These are phyloP conservation scores for Ceratina calcarata DNA, from an alignment of 1,140 invertebrate species.

Conservation along the genomic window DNA sequence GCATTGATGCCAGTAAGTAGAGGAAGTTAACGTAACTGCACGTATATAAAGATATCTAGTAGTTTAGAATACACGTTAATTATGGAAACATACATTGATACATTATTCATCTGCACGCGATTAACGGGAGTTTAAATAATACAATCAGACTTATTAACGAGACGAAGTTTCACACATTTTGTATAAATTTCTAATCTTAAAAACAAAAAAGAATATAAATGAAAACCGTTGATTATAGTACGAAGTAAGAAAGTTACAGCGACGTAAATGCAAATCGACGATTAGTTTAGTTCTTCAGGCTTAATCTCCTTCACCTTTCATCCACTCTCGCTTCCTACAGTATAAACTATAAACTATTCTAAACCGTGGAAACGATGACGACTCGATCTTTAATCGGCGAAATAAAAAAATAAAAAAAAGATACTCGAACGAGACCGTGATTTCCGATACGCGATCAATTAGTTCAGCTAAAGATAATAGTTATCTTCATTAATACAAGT, in stretches of 20 bases:
- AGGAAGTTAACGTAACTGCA: neutral
- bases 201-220: neutral
- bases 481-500: neutral
- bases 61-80: too few relatives aligned
- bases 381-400: too few relatives aligned
- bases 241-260: conserved; percentile 14
- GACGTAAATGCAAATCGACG: neutral
- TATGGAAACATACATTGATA: neutral
- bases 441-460: too few relatives aligned
- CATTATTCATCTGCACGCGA: neutral
- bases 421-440: too few relatives aligned
- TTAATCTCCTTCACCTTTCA: neutral
- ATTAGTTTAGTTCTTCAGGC: too few relatives aligned
- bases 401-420: too few relatives aligned
- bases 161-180: neutral
- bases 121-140: neutral
- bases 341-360: too few relatives aligned
- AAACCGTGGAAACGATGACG: too few relatives aligned
- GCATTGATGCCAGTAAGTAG: too few relatives aligned
- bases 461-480: neutral
- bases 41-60: neutral
- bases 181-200: neutral
- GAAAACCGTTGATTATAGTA: neutral
- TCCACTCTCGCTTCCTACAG: conserved; percentile 10
- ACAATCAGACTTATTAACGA: neutral